A percentile compares a stretch with the other conserved stretches of the same genome.
Evolutionary conservation across 2,113 vertebrate genomes (phyloP).

Genomic region (Bungarus multicinctus): DNA sequence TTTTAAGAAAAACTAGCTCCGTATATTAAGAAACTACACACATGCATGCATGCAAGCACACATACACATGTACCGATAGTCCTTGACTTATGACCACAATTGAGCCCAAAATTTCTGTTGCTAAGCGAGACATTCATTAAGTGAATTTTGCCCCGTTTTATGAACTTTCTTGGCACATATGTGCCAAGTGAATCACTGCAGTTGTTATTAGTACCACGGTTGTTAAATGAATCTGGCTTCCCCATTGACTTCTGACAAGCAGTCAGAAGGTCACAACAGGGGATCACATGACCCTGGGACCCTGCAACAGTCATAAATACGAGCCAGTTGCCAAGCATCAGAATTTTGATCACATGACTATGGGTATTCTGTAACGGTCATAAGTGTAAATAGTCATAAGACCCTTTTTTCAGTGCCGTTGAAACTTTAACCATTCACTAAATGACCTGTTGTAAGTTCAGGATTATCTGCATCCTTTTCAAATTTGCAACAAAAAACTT

Average conservation of each 20-base stretch:
- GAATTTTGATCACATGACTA: neutral
- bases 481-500: neutral
- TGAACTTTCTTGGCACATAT: neutral
- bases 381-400: neutral
- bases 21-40: neutral
- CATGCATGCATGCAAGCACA: neutral
- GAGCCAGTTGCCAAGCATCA: neutral
- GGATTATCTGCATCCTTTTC: neutral
- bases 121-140: neutral
- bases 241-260: neutral
- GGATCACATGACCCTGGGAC: neutral
- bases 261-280: neutral
- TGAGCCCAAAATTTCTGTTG: neutral
- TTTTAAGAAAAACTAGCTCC: neutral
- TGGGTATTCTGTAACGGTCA: neutral
- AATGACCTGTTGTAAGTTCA: neutral
- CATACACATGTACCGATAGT: neutral
- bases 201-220: neutral
- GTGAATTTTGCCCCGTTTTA: neutral
- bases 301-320: neutral
- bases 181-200: neutral
- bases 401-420: neutral
- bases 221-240: neutral
- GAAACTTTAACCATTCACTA: neutral
- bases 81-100: neutral